A percentile compares a stretch with the other conserved stretches of the same genome.
Evolutionary conservation across 2,888 invertebrate genomes (phyloP).

Genomic region (Aleiodes alternator): DNA sequence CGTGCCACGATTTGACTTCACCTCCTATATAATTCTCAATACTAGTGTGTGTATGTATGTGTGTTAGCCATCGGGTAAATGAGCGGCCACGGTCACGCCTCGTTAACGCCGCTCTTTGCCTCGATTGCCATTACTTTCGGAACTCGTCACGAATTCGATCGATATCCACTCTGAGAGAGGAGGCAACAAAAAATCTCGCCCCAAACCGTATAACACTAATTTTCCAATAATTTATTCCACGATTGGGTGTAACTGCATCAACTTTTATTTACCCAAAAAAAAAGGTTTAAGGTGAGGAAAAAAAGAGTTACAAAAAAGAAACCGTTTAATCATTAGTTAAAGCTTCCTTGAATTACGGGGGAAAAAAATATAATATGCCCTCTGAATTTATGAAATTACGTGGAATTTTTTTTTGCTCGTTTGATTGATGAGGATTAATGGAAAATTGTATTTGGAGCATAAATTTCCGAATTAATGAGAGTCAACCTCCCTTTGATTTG

Average conservation of each 20-base stretch:
- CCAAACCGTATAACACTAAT: constrained; percentile 28
- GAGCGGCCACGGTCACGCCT: constrained; percentile 56
- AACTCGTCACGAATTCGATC: constrained; percentile 52
- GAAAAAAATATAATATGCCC: neutral
- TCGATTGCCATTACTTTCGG: constrained; percentile 53
- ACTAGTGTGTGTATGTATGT: neutral
- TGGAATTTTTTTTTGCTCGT: too few species aligned
- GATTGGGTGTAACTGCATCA: constrained; percentile 30
- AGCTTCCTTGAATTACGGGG: constrained; percentile 19
- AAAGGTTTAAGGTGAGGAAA: too few species aligned
- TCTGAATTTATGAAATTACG: too few species aligned
- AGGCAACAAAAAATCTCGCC: constrained; percentile 12
- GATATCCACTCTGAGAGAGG: constrained; percentile 36
- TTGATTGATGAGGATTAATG: neutral
- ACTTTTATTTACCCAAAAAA: constrained; percentile 6
- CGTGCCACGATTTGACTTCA: constrained; percentile 27
- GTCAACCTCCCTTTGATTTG: constrained; percentile 43
- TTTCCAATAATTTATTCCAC: constrained; percentile 48
- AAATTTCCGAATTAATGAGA: neutral
- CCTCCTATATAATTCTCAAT: constrained; percentile 8
- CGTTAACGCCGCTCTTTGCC: constrained; percentile 55
- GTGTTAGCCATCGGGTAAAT: constrained; percentile 45
- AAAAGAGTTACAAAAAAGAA: neutral
- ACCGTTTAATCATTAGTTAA: constrained; percentile 4
- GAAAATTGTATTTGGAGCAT: neutral